These are phyloP conservation scores for Mirounga angustirostris DNA, from an alignment of 2,113 vertebrate species.

Conservation along the genomic window DNA sequence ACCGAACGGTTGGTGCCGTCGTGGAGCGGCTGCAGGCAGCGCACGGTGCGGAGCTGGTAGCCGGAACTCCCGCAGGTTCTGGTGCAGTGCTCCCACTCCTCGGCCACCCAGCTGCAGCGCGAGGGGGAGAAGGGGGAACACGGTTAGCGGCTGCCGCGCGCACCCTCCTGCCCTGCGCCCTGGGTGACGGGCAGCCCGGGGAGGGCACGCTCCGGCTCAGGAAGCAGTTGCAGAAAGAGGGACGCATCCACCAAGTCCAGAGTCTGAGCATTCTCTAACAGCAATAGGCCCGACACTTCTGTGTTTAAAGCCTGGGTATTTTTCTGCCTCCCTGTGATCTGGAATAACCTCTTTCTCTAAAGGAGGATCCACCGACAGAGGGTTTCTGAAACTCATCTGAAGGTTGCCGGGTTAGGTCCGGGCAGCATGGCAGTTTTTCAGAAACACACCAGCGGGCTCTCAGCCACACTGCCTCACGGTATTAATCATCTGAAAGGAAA, in stretches of 20 bases:
- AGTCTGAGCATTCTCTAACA: neutral
- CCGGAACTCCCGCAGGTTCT: constrained; percentile 95
- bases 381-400: neutral
- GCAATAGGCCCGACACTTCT: accelerated
- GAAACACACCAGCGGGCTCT: neutral
- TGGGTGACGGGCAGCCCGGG: accelerated
- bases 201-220: accelerated
- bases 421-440: neutral
- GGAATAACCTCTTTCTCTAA: neutral
- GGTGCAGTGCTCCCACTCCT: constrained; percentile 98
- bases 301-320: neutral
- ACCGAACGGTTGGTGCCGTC: constrained; percentile 94
- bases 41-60: constrained; percentile 95
- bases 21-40: constrained; percentile 92
- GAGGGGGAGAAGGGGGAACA: accelerated
- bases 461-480: neutral
- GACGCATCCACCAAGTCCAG: neutral
- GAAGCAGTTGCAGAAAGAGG: neutral
- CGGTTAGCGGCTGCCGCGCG: accelerated
- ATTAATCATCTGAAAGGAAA: neutral
- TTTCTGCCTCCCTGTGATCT: neutral
- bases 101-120: constrained; percentile 92
- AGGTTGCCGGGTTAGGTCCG: neutral
- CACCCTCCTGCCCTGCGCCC: neutral
- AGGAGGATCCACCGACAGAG: neutral